phyloP scores from a whole-genome alignment of 2,113 vertebrate species.

The Saguinus midas region DNA sequence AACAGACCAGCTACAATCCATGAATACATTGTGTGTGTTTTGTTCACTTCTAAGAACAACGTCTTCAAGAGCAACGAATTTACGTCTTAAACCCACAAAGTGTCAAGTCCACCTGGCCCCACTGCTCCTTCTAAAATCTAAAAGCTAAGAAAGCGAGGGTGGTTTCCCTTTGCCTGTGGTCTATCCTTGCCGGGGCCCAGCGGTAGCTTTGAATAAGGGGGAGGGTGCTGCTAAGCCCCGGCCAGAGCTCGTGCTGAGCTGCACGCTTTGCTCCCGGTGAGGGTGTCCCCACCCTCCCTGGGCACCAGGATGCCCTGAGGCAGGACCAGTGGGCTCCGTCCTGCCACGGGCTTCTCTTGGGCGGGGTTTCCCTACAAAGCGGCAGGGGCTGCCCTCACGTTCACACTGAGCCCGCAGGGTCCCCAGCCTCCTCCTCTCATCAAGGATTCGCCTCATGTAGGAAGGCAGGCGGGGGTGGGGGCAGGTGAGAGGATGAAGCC shows the following conservation, averaged over 20 bases:
- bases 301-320: not conserved
- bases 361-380: not conserved
- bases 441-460: rapidly evolving
- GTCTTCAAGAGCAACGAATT: not conserved
- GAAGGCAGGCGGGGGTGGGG: too few relatives aligned
- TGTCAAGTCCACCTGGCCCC: not conserved
- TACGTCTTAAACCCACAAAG: not conserved
- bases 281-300: not conserved
- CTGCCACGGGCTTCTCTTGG: not conserved
- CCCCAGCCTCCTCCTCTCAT: rapidly evolving
- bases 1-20: not conserved
- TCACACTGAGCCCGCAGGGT: not conserved
- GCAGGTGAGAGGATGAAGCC: not conserved
- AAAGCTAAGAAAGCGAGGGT: rapidly evolving
- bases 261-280: not conserved
- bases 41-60: not conserved
- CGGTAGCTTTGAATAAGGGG: not conserved
- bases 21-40: not conserved
- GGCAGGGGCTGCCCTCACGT: too few relatives aligned
- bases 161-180: not conserved
- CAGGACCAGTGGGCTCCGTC: not conserved
- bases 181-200: not conserved
- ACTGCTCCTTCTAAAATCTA: not conserved
- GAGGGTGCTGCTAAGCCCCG: rapidly evolving
- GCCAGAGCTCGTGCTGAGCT: not conserved